Conservation (phyloP, 2,888 invertebrate species). For the Dryomyza anilis region DNA sequence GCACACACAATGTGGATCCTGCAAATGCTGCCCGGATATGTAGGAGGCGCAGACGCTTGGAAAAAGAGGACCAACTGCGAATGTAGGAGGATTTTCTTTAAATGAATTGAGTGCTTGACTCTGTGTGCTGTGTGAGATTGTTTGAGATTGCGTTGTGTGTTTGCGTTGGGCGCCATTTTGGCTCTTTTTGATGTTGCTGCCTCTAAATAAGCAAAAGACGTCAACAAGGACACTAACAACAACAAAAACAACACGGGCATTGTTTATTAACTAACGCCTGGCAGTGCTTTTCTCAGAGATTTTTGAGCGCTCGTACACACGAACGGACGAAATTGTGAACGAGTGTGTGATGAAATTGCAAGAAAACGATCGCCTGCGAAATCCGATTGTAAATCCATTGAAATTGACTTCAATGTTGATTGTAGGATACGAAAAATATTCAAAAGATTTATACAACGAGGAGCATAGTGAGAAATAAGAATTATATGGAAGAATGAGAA, state of each 20-base stretch:
- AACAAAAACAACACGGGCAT: constrained; percentile 22
- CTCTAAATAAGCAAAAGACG: neutral
- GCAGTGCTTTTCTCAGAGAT: constrained; percentile 54
- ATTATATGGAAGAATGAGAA: too few species aligned
- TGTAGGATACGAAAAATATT: too few species aligned
- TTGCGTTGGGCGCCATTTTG: constrained; percentile 25
- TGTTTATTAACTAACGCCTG: constrained; percentile 55
- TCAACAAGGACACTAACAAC: constrained; percentile 16
- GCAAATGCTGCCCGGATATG: too few species aligned
- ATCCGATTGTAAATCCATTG: constrained; percentile 51
- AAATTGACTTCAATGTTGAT: constrained; percentile 49
- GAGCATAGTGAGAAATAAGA: too few species aligned
- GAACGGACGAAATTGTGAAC: neutral
- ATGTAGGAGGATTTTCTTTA: constrained; percentile 4
- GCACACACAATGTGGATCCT: too few species aligned
- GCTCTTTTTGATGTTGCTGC: constrained; percentile 1
- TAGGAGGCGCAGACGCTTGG: neutral
- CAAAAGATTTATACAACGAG: too few species aligned
- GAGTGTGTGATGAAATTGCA: neutral
- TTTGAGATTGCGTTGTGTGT: neutral
- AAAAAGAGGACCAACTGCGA: neutral
- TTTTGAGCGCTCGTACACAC: constrained; percentile 38
- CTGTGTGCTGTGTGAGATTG: neutral
- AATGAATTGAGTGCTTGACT: constrained; percentile 2
- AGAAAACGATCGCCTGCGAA: constrained; percentile 37